Conservation (phyloP, 2,888 invertebrate genomes). For the Andrena dorsata region DNA sequence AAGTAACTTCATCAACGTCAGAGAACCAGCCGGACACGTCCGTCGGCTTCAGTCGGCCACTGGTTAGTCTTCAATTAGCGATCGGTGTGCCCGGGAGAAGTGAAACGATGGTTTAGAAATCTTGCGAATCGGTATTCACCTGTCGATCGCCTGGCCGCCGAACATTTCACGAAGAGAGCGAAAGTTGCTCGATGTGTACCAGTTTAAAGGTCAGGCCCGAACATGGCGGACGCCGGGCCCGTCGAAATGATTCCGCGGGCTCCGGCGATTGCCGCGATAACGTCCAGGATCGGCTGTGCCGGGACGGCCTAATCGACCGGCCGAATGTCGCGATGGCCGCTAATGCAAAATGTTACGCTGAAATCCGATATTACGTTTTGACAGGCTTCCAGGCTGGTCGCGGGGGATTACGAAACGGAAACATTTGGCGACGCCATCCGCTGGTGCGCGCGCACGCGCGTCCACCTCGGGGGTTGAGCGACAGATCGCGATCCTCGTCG, state of each 20-base stretch:
- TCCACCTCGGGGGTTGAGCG: background rate
- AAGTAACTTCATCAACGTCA: background rate
- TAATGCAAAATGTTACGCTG: conserved; percentile 42
- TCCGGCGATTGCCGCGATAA: background rate
- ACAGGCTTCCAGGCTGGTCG: conserved; percentile 17
- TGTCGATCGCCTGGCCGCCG: background rate
- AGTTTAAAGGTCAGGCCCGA: conserved; percentile 13
- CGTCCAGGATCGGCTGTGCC: background rate
- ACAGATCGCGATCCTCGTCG: conserved; percentile 9
- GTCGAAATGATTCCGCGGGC: background rate
- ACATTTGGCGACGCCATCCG: conserved; percentile 28
- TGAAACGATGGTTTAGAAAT: conserved; percentile 1
- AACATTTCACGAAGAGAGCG: background rate
- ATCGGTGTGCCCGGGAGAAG: background rate
- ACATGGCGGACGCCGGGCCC: background rate
- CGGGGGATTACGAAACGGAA: conserved; percentile 44
- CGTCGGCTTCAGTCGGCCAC: background rate
- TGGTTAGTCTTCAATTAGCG: background rate
- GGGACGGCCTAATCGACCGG: too few species aligned
- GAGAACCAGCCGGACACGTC: background rate
- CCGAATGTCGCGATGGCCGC: background rate
- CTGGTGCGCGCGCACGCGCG: background rate
- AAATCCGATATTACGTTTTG: conserved; percentile 48
- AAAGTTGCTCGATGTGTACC: background rate
- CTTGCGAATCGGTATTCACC: background rate